phyloP scores from a whole-genome alignment of 2,797 vertebrate genomes.

The Lacerta bilineata region DNA sequence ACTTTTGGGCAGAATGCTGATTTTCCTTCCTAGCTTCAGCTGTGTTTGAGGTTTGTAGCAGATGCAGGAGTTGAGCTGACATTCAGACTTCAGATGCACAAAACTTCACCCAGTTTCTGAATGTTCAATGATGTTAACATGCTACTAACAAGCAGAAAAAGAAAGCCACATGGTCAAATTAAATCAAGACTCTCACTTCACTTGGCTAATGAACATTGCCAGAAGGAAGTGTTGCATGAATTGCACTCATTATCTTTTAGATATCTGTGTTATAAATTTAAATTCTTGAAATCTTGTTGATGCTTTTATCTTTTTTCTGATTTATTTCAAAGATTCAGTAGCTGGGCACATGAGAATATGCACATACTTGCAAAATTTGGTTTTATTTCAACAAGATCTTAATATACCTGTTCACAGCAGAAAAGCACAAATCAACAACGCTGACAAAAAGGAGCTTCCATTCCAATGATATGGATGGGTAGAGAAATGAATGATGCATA shows the following conservation, averaged over 20 bases:
- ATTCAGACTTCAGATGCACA: background rate
- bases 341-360: background rate
- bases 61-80: background rate
- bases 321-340: background rate
- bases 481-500: background rate
- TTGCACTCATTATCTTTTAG: background rate
- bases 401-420: background rate
- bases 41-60: no score
- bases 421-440: background rate
- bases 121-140: background rate
- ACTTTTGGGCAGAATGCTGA: background rate
- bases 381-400: background rate
- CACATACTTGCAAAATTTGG: background rate
- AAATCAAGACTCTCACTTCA: background rate
- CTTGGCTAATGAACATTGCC: background rate
- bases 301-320: background rate
- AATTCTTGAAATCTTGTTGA: background rate
- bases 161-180: background rate
- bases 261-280: background rate
- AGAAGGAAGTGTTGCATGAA: background rate
- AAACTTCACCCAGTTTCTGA: background rate
- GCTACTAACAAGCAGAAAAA: background rate
- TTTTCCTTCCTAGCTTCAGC: no score
- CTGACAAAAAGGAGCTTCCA: background rate
- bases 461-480: background rate